Percentiles rank a stretch among this genome's conserved stretches.
phyloP scores from a whole-genome alignment of 1,140 invertebrate species.

The Drosophila tristis region DNA sequence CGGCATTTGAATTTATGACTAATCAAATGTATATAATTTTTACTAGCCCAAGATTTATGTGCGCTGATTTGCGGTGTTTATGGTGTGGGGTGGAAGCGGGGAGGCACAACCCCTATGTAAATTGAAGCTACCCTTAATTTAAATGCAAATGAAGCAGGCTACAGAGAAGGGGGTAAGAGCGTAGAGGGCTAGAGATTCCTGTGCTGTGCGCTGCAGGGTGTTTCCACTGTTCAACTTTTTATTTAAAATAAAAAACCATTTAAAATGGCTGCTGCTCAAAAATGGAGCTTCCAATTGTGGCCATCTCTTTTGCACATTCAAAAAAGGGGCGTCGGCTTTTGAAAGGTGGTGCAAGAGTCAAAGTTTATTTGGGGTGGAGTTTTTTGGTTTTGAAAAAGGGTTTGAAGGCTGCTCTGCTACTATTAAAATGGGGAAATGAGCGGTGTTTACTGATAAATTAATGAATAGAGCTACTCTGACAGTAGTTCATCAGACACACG shows the following conservation, averaged over 20 bases:
- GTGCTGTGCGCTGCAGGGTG: conserved; percentile 4
- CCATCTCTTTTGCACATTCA: background rate
- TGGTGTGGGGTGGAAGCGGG: background rate
- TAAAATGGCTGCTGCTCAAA: conserved; percentile 37
- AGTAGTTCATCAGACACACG: no score
- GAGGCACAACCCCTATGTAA: conserved; percentile 24
- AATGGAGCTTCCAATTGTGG: conserved; percentile 4
- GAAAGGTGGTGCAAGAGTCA: no score
- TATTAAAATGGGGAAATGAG: no score
- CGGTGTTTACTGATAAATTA: no score
- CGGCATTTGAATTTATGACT: conserved; percentile 64
- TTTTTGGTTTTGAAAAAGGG: background rate
- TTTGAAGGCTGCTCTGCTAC: no score
- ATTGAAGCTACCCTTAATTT: conserved; percentile 54
- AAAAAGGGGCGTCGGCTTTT: conserved; percentile 22
- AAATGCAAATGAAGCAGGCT: conserved; percentile 61
- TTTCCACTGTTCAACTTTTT: background rate
- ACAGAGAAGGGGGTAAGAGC: no score
- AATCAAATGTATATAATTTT: conserved; percentile 75
- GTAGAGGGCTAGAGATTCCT: no score
- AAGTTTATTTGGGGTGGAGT: background rate
- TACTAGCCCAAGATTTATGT: conserved; percentile 70
- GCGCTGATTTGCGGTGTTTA: conserved; percentile 47
- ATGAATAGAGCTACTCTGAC: no score
- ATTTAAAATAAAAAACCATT: conserved; percentile 5